Base-by-base conservation (phyloP, 2,797 vertebrate species). In the Buphagus erythrorhynchus region DNA sequence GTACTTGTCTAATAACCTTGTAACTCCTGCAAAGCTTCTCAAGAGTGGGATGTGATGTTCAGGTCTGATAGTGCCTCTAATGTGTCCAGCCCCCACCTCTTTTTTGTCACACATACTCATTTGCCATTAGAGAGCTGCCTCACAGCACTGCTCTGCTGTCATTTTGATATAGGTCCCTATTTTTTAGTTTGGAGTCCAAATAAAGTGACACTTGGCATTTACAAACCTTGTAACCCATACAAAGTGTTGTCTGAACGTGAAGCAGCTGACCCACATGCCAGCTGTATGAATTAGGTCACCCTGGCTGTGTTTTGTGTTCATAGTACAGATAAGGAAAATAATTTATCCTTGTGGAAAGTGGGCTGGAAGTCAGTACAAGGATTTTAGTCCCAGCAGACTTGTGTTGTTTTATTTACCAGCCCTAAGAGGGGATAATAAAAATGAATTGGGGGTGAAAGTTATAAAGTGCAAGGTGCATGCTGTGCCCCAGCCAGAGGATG, bases 271-370 rank as follows among this genome's bases (percentile, higher is more conserved):
- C 88, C n/a, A 63, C 46, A 76, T 79, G 88, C 71, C 71, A 79
- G 80, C 59, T 82, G 40, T 69, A 86, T 0, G 1, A 89, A 89
- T 79, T 79, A 73, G 91, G 81, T 89, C 91, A 89, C 48, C 17
- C 46, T 85, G 63, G 25, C 71, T 89, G 35, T 90, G 76, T 92
- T 95, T 90, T 84, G 84, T 93, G 90, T 96, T 94, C 73, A 7
- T 25, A 25, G 43, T 73, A 76, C 38, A 92, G 91, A 89, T 94
- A 92, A 89, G 20, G 11, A 43, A 88, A 83, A 74, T 67, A 11
- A 81, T 46, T 92, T 84, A 48, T n/a, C 55, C 67, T 74, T 84
- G 62, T 89, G 63, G 40, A 85, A 91, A 90, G 71, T 22, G 46
- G 48, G 69, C 8, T 93, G 77, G 59, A 92, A 93, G 55, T 73